Evolutionary conservation across 2,113 vertebrate species (phyloP), one percentile per base, ranked within the genome.

Genomic region (Dendropsophus ebraccatus): DNA sequence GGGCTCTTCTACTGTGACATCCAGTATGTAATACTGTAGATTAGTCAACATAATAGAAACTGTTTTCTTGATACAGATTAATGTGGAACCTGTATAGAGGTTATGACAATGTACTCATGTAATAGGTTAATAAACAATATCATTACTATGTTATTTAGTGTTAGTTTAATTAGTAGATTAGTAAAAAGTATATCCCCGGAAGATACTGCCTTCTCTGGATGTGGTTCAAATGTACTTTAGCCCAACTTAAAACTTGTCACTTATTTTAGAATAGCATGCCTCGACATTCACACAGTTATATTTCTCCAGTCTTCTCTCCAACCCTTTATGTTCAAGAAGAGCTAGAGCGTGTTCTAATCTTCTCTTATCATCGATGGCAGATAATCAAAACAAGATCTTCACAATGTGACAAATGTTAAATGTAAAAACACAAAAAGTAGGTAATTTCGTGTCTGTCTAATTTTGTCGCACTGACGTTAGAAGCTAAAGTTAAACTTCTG

Each of bases 401-500:
- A 70, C 47, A 14, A 78, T 84, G 32, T 84, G 82, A 84, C 49
- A 84, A 58, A 74, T 75, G 52, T 35, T 19, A 60, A 58, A 74
- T 84, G 69, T 54, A 45, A 58, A 84, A 74, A 84, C 52, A 60
- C 50, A 83, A 72, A 82, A 83, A 60, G 82, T 16, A 65, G 62
- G 84, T 85, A 58, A 85, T 85, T 85, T 69, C 84, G 17, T 69
- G 25, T 41, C 74, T 69, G 58, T 77, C 83, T 84, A 84, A 56
- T 79, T 79, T 85, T 8, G n/a, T 45, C 52, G 14, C 23, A n/a
- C 11, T 86, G 84, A 86, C 76, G 77, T 80, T 80, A 65, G 52
- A 80, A 86, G 62, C 76, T 86, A 81, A 81, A 86, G 65, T 86
- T 80, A 86, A 81, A 73, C 65, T 69, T 70, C 75, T 81, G 65